phyloP scores from a whole-genome alignment of 1,140 invertebrate species.

The Drosophila busckii region DNA sequence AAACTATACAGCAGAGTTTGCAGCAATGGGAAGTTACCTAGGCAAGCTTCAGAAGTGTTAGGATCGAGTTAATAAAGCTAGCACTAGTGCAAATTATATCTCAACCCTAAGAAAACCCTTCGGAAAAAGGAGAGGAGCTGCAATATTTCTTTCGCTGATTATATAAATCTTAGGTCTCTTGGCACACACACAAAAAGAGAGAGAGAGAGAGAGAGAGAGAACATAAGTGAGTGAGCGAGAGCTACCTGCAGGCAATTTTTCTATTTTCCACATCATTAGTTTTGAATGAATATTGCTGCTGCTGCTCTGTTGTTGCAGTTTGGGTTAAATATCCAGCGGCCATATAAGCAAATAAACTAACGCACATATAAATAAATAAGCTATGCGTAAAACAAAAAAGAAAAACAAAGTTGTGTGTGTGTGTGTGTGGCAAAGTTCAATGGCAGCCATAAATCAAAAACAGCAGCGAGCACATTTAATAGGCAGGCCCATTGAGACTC shows the following conservation, averaged over 20 bases:
- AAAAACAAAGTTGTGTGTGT: background rate
- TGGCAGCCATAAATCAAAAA: slow-evolving; percentile 70
- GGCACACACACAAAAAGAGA: background rate
- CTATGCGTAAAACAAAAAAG: slow-evolving; percentile 8
- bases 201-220: background rate
- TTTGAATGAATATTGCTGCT: slow-evolving; percentile 66
- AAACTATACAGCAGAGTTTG: too few relatives aligned
- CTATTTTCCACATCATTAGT: slow-evolving; percentile 76
- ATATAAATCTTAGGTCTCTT: slow-evolving; percentile 3
- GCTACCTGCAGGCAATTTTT: slow-evolving; percentile 71
- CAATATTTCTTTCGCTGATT: too few relatives aligned
- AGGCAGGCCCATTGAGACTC: slow-evolving; percentile 22
- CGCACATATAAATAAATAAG: slow-evolving; percentile 32
- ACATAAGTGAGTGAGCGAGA: background rate
- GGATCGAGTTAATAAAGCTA: too few relatives aligned
- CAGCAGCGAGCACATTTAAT: slow-evolving; percentile 43
- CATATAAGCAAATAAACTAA: slow-evolving; percentile 68
- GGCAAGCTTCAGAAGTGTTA: too few relatives aligned
- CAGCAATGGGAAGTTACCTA: too few relatives aligned
- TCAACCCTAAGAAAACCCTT: too few relatives aligned
- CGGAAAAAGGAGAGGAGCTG: too few relatives aligned
- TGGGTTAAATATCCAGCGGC: slow-evolving; percentile 49
- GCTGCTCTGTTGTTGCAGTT: slow-evolving; percentile 3
- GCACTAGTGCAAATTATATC: too few relatives aligned
- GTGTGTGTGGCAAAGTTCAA: slow-evolving; percentile 39